A percentile compares a stretch with the other conserved stretches of the same genome.
These are phyloP conservation scores for Leptogaster cylindrica DNA, from an alignment of 2,888 invertebrate genomes.

Conservation along the genomic window DNA sequence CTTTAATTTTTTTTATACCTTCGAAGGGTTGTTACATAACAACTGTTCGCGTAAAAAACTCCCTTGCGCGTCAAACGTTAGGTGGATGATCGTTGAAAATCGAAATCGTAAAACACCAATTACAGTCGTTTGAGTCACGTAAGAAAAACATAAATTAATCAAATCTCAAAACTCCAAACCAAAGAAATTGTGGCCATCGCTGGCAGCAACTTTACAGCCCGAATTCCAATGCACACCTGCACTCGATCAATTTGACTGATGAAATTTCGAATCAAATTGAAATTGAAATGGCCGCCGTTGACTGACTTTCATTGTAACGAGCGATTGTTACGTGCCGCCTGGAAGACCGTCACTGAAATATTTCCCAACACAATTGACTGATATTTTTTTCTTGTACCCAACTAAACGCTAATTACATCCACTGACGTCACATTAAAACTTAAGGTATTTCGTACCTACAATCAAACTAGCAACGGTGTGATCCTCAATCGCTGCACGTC, in stretches of 20 bases:
- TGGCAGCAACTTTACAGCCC: conserved; percentile 6
- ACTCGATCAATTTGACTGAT: conserved; percentile 35
- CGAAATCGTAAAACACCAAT: too few relatives aligned
- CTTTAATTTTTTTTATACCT: too few relatives aligned
- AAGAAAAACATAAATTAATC: conserved; percentile 28
- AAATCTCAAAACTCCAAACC: conserved; percentile 15
- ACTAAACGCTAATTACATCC: not conserved
- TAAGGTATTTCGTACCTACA: not conserved
- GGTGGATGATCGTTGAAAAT: too few relatives aligned
- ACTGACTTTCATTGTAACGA: conserved; percentile 29
- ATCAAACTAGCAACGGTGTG: not conserved
- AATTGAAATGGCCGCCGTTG: conserved; percentile 35
- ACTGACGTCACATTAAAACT: conserved; percentile 10
- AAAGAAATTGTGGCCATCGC: conserved; percentile 3
- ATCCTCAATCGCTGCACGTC: not conserved
- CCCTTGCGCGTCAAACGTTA: too few relatives aligned
- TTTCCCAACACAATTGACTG: not conserved
- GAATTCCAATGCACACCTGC: conserved; percentile 42
- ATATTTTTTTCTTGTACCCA: not conserved
- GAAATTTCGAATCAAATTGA: conserved; percentile 39
- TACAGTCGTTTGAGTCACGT: too few relatives aligned
- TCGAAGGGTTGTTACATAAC: too few relatives aligned
- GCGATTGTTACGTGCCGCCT: conserved; percentile 1
- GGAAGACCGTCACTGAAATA: conserved; percentile 17
- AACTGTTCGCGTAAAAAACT: too few relatives aligned